Percentiles rank a stretch among this genome's conserved stretches.
Evolutionary conservation across 2,888 invertebrate genomes (phyloP).

Genomic region (Sarcophaga caerulescens): DNA sequence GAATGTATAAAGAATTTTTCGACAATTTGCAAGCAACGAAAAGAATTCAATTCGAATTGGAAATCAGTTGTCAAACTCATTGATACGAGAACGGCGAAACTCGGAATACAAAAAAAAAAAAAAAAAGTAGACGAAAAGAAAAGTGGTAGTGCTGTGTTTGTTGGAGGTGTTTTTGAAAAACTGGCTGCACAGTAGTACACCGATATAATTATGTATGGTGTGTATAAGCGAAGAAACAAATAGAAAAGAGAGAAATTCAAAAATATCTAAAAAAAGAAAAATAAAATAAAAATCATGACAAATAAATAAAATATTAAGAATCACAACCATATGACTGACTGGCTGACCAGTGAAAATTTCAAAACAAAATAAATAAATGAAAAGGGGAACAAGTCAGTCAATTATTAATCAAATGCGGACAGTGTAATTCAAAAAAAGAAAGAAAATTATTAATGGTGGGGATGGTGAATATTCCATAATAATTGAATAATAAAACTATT

Average conservation of each 20-base stretch:
- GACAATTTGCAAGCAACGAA: constrained; percentile 44
- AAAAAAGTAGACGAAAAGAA: constrained; percentile 37
- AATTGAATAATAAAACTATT: neutral
- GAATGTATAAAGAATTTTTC: constrained; percentile 30
- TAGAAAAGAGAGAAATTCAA: constrained; percentile 10
- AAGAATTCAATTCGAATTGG: constrained; percentile 54
- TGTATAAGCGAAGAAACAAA: constrained; percentile 40
- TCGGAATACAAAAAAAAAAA: constrained; percentile 19
- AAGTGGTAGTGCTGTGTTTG: constrained; percentile 47
- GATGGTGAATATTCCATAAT: neutral
- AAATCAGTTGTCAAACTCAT: constrained; percentile 70
- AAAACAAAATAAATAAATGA: neutral
- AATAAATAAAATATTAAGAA: constrained; percentile 5
- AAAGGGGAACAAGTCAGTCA: neutral
- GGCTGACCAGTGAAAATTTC: constrained; percentile 9
- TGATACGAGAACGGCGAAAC: constrained; percentile 62
- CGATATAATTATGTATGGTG: constrained; percentile 41
- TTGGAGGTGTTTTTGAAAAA: constrained; percentile 57
- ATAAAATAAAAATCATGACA: constrained; percentile 11
- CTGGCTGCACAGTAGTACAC: constrained; percentile 46
- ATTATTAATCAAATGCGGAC: neutral
- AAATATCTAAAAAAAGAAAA: too few relatives aligned
- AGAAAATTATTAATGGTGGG: neutral
- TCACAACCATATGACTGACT: constrained; percentile 9
- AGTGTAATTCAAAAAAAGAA: neutral